phyloP scores from a whole-genome alignment of 2,113 vertebrate genomes.

The Platysteira castanea region DNA sequence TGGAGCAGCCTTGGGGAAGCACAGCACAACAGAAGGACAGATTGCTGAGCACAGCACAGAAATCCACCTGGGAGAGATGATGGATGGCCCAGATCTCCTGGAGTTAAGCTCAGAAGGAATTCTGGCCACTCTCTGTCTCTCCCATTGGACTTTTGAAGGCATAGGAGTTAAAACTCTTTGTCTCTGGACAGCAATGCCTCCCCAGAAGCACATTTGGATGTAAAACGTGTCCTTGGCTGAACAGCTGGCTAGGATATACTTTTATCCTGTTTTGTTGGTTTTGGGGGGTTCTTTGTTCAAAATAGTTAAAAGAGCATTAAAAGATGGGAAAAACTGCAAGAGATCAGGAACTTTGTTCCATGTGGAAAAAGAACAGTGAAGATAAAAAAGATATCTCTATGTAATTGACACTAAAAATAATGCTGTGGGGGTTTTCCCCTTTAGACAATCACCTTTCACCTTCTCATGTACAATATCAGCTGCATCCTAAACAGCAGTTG shows the following conservation, averaged over 20 bases:
- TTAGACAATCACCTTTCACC: not conserved
- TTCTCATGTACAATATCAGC: not conserved
- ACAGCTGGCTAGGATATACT: not conserved
- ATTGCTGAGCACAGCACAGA: not conserved
- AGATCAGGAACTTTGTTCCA: not conserved
- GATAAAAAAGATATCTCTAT: not conserved
- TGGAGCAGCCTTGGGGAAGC: not conserved
- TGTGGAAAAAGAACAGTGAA: not conserved
- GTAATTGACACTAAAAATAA: not conserved
- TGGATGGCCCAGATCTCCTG: not conserved
- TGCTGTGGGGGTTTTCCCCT: not conserved
- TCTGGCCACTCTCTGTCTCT: not conserved
- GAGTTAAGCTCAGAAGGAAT: not conserved
- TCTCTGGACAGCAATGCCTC: not conserved
- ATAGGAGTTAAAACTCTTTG: not conserved
- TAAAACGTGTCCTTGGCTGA: not conserved
- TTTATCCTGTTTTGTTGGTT: not conserved
- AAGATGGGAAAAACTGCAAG: not conserved
- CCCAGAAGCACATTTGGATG: not conserved
- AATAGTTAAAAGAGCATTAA: not conserved
- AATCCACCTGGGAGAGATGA: not conserved
- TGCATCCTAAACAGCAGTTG: not conserved
- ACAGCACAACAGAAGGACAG: not conserved
- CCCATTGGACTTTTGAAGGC: not conserved
- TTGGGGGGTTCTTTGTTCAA: not conserved